Evolutionary conservation across 2,888 invertebrate species (phyloP).

Genomic region (Ceriagrion tenellum): DNA sequence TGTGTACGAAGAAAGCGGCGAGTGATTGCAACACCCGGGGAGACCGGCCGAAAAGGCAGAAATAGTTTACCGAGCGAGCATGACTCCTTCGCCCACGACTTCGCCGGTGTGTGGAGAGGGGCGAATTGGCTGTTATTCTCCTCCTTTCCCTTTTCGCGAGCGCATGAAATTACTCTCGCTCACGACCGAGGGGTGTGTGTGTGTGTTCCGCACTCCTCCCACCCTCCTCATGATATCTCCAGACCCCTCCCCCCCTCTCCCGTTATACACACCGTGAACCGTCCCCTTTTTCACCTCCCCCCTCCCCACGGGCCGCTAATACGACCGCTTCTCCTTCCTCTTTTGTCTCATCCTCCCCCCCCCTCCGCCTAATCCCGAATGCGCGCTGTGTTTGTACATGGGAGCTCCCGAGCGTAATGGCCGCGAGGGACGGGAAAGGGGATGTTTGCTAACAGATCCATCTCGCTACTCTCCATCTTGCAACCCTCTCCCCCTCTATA

Average conservation of each 20-base stretch:
- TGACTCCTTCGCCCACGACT: not conserved
- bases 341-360: not conserved
- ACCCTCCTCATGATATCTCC: not conserved
- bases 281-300: not conserved
- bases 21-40: not conserved
- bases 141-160: constrained; percentile 41
- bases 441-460: constrained; percentile 45
- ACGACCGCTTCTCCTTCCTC: constrained; percentile 28
- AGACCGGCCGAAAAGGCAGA: not conserved
- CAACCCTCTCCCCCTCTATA: not conserved
- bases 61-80: not conserved
- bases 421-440: not conserved
- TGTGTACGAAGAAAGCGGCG: not conserved
- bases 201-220: too few species aligned
- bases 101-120: not conserved
- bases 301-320: not conserved
- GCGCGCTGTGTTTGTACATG: constrained; percentile 9
- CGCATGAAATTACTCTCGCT: constrained; percentile 31
- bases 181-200: not conserved
- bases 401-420: constrained; percentile 4
- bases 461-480: constrained; percentile 13
- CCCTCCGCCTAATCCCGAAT: constrained; percentile 20
- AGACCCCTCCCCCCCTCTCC: not conserved
- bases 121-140: not conserved
- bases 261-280: not conserved